Evolutionary conservation across 1,140 invertebrate genomes (phyloP), one percentile per base, ranked within the genome.

Genomic region (Ceratoteleas bidentatus): DNA sequence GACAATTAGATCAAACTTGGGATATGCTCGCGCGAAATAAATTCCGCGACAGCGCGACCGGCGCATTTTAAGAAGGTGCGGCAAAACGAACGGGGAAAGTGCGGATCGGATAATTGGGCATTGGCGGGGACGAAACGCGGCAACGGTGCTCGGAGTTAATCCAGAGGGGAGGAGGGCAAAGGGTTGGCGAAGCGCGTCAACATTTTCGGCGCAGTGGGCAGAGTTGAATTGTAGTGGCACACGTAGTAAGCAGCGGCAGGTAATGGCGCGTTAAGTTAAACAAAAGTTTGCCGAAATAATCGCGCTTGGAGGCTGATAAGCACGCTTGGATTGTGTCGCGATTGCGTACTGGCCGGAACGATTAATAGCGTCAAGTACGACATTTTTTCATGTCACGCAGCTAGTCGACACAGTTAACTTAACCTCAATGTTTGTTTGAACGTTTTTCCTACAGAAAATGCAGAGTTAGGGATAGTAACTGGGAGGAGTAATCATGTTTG

Each of bases 251-350:
- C 34, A 61, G 15, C 11, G 64, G 64, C 68, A 76, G 64, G 14
- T 69, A 69, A 76, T 61, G 73, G 15, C 36, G 65, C 64, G 74
- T 77, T 77, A 68, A 76, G 3, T 68, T 76, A 53, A 76, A 69
- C 74, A 69, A 69, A 77, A 77, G 57, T 69, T 76, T 11, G 36
- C 14, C 36, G 24, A 49, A 76, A 68, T 68, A 60, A 34, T 62
- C 11, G 40, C 40, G 45, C 40, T 58, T 13, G 45, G 53, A 58
- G 45, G 58, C 54, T 36, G 54, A 75, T 75, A 65, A 64, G 53
- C 50, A 65, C 43, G 47, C n/a, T 49, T 14, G 32, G 49, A n/a
- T 52, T 7, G 49, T 38, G 10, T 32, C 6, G 43, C 24, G 24
- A 24, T 24, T 24, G 24, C 24, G 24, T 24, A 24, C 24, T 24